Evolutionary conservation across 2,888 invertebrate genomes (phyloP).

Genomic region (Cheilosia pagana): DNA sequence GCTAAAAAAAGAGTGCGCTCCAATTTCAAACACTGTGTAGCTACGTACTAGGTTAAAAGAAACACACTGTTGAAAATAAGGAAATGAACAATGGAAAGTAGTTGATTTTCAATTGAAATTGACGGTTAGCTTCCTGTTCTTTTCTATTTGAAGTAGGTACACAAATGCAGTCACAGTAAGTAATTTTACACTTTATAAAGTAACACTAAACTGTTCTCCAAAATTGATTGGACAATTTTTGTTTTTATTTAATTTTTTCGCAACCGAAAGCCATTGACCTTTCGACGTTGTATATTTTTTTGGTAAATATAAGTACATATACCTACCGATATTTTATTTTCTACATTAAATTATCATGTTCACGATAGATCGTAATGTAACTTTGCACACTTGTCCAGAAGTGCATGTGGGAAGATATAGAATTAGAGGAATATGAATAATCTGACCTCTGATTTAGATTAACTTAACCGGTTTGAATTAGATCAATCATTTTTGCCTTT

Average conservation of each 20-base stretch:
- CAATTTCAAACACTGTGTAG: conserved; percentile 48
- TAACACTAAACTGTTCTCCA: conserved; percentile 10
- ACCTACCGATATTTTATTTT: too few species aligned
- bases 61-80: conserved; percentile 38
- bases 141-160: neutral
- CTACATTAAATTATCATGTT: too few species aligned
- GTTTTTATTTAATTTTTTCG: neutral
- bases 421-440: too few species aligned
- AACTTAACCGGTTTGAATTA: too few species aligned
- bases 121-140: conserved; percentile 44
- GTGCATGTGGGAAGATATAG: too few species aligned
- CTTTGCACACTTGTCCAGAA: too few species aligned
- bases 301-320: too few species aligned
- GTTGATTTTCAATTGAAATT: conserved; percentile 49
- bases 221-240: conserved; percentile 29
- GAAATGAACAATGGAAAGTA: conserved; percentile 55
- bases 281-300: too few species aligned
- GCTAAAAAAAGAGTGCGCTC: conserved; percentile 49
- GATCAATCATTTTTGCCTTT: too few species aligned
- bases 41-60: conserved; percentile 27
- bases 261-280: neutral
- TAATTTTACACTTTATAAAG: conserved; percentile 27
- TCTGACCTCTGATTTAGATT: too few species aligned
- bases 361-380: too few species aligned
- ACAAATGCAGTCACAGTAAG: conserved; percentile 5